phyloP scores from a whole-genome alignment of 2,888 invertebrate genomes.

The Conops quadrifasciatus region DNA sequence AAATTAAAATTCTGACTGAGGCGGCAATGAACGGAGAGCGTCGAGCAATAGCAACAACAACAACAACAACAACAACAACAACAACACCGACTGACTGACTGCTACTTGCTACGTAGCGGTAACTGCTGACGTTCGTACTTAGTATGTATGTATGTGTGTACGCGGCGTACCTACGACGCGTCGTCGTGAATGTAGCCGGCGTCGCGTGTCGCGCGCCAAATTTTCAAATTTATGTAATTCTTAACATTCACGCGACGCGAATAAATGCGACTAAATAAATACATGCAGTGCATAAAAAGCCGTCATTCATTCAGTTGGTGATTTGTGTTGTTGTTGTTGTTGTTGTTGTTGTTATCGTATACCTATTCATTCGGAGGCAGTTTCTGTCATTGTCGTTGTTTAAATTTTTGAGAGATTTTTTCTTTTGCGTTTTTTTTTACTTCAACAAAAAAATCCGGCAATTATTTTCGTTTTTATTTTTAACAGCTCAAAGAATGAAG shows the following conservation, averaged over 20 bases:
- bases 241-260: constrained; percentile 32
- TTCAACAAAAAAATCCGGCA: too few species aligned
- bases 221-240: constrained; percentile 44
- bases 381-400: constrained; percentile 24
- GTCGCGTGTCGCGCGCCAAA: constrained; percentile 34
- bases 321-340: constrained; percentile 30
- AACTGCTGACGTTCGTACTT: too few species aligned
- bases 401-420: constrained; percentile 20
- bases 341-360: constrained; percentile 32
- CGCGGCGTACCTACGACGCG: constrained; percentile 38
- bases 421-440: constrained; percentile 25
- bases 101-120: too few species aligned
- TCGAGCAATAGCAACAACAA: constrained; percentile 43
- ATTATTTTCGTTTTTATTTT: background rate
- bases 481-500: background rate
- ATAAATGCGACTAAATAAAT: constrained; percentile 30
- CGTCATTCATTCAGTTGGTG: background rate
- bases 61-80: constrained; percentile 29
- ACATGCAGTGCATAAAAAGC: background rate
- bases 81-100: too few species aligned
- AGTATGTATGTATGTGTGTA: constrained; percentile 23
- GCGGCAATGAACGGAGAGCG: constrained; percentile 61
- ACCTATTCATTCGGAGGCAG: constrained; percentile 17
- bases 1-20: constrained; percentile 66
- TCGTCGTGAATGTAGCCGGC: constrained; percentile 17